Conservation (phyloP, 2,113 vertebrate species). For the Agapornis roseicollis region DNA sequence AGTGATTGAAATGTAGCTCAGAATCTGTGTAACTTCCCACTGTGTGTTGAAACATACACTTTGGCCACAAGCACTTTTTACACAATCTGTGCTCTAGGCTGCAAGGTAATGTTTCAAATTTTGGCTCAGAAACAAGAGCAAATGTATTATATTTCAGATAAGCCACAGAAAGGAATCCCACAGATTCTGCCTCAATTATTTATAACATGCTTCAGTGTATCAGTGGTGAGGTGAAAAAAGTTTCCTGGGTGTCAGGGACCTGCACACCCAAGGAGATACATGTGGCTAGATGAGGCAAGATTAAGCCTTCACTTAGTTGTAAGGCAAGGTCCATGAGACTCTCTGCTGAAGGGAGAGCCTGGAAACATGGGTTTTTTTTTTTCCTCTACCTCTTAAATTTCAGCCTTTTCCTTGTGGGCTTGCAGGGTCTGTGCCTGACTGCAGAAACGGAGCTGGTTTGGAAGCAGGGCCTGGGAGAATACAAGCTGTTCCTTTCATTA, state of each 20-base stretch:
- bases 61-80: background rate
- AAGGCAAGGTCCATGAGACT: background rate
- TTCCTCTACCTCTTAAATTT: background rate
- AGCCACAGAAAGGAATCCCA: background rate
- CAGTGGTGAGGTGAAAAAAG: background rate
- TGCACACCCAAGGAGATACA: background rate
- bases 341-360: background rate
- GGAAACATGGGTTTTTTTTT: background rate
- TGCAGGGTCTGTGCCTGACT: background rate
- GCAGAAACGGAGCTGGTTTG: background rate
- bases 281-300: background rate
- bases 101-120: background rate
- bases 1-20: background rate
- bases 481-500: background rate
- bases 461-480: background rate
- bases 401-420: background rate
- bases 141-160: background rate
- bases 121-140: background rate
- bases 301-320: background rate
- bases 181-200: background rate
- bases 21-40: background rate
- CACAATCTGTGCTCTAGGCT: background rate
- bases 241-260: background rate
- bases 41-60: background rate
- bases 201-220: background rate